Base-by-base conservation (phyloP, 2,113 vertebrate genomes). In the Elachura formosa region DNA sequence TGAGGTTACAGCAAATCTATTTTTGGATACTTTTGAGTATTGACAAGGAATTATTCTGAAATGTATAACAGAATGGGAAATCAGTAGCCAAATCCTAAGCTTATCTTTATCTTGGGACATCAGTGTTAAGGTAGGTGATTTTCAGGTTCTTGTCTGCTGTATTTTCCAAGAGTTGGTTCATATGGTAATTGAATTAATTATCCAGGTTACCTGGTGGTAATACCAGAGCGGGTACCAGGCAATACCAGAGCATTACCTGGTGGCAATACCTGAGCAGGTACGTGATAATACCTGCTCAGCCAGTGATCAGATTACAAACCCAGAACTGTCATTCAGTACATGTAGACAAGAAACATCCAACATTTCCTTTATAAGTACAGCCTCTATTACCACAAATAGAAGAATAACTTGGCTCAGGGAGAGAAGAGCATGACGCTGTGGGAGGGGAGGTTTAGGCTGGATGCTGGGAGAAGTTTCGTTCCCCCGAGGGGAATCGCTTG, bases 1-100 rank as follows among this genome's bases (percentile, higher is more conserved):
- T 62, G 58, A 62, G 34, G 36, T 62, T 80, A 88, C 1, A 4
- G 76, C 59, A 92, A 94, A 94, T 90, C 79, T 84, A 38, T 92
- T 84, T 92, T 78, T 59, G 78, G 64, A 73, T 90, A 31, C 51
- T 68, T 83, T 90, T 90, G 41, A 55, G 43, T 93, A 93, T 87
- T 45, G 72, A 90, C 93, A 88, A 73, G 38, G 55, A 87, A 74
- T 90, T 87, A 69, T 81, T 90, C 66, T 90, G 63, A 90, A 90
- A 51, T 10, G 14, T 81, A 24, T 34, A 95, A 86, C 1, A 3
- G 38, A 77, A 87, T 31, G 29, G 66, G 68, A 95, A 94, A 90
- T 66, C 64, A 74, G 59, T 77, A 73, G 75, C 76, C 79, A 89
- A 78, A 91, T 84, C 59, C 78, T 75, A 36, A 82, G 58, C 16